A percentile compares a stretch with the other conserved stretches of the same genome.
Evolutionary conservation across 1,140 invertebrate genomes (phyloP).

Genomic region (Lordiphosa collinella): DNA sequence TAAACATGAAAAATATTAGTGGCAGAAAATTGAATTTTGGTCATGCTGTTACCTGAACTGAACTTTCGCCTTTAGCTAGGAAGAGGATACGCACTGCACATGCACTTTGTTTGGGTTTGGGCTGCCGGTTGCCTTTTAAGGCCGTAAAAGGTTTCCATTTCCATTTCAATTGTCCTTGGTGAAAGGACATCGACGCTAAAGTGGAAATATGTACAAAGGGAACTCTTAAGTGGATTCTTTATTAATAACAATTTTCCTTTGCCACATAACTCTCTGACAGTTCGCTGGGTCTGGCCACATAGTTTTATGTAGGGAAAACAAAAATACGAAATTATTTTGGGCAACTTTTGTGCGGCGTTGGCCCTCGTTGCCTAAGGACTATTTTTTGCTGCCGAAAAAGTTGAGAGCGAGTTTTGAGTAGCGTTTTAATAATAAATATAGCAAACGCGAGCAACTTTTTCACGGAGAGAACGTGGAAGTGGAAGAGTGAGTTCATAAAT

Average conservation of each 20-base stretch:
- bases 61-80: constrained; percentile 7
- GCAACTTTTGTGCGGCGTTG: constrained; percentile 58
- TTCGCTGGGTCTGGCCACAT: constrained; percentile 20
- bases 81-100: constrained; percentile 9
- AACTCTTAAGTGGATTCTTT: constrained; percentile 34
- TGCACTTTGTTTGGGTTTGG: constrained; percentile 20
- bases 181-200: constrained; percentile 25
- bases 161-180: constrained; percentile 63
- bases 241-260: constrained; percentile 50
- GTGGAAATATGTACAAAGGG: neutral
- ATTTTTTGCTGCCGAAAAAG: constrained; percentile 59
- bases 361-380: constrained; percentile 31
- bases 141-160: constrained; percentile 67
- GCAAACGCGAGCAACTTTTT: constrained; percentile 31
- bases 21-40: too few relatives aligned
- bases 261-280: constrained; percentile 13
- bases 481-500: constrained; percentile 1
- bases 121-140: constrained; percentile 11
- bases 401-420: constrained; percentile 56
- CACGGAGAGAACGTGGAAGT: neutral
- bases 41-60: too few relatives aligned
- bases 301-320: constrained; percentile 27
- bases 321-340: constrained; percentile 34
- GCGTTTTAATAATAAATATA: constrained; percentile 74
- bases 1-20: too few relatives aligned